phyloP scores from a whole-genome alignment of 2,113 vertebrate genomes.

The Vicugna pacos region DNA sequence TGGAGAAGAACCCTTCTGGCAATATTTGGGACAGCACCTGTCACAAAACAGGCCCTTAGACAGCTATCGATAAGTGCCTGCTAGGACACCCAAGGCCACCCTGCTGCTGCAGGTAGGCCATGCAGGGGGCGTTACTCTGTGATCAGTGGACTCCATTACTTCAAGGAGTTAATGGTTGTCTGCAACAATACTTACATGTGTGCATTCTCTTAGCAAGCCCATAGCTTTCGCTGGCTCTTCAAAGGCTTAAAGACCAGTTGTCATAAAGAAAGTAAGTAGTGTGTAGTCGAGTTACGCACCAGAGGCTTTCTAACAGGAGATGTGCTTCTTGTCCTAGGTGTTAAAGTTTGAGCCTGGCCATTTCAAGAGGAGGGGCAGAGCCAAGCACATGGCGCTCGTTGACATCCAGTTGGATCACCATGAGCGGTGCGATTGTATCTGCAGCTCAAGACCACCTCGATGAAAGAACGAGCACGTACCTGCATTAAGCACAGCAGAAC shows the following conservation, averaged over 20 bases:
- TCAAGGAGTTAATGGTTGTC: not conserved
- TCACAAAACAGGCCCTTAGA: not conserved
- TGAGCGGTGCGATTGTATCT: slow-evolving; percentile 95
- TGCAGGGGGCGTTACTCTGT: not conserved
- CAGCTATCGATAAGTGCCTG: not conserved
- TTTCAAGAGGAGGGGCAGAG: slow-evolving; percentile 86
- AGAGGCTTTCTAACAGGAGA: slow-evolving; percentile 47
- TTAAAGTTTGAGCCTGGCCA: slow-evolving; percentile 92
- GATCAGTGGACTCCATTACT: not conserved
- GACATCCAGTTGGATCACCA: slow-evolving; percentile 97
- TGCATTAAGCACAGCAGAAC: slow-evolving; percentile 59
- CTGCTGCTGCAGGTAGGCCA: no score
- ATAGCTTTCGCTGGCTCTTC: not conserved
- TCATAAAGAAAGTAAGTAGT: not conserved
- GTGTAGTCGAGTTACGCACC: not conserved
- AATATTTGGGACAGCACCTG: not conserved
- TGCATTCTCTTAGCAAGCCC: not conserved
- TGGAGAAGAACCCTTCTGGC: not conserved
- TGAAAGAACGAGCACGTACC: slow-evolving; percentile 81
- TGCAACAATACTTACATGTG: not conserved
- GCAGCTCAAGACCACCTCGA: slow-evolving; percentile 94
- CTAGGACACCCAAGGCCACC: not conserved
- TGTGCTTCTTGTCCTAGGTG: slow-evolving; percentile 89
- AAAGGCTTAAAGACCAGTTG: not conserved
- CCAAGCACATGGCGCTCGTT: slow-evolving; percentile 91